Conservation (phyloP, 2,888 invertebrate species). For the Halictus quadricinctus region DNA sequence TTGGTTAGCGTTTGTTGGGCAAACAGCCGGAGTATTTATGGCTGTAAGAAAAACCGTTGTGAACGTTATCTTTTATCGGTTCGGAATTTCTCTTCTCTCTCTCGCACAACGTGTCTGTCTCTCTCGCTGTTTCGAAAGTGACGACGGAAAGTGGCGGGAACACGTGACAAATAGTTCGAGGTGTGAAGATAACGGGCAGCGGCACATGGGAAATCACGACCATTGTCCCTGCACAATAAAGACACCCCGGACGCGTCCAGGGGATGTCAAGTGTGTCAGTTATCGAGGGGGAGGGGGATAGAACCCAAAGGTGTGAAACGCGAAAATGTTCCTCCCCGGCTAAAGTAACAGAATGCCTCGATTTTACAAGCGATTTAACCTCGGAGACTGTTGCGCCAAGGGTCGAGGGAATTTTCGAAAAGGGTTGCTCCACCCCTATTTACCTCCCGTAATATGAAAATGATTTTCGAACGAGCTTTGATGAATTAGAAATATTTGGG, state of each 20-base stretch:
- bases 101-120: neutral
- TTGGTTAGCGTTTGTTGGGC: neutral
- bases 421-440: no score
- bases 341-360: slow-evolving; percentile 10
- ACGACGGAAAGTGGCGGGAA: neutral
- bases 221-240: slow-evolving; percentile 46
- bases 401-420: neutral
- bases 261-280: slow-evolving; percentile 37
- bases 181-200: slow-evolving; percentile 17
- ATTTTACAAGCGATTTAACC: slow-evolving; percentile 28
- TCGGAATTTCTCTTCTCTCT: neutral
- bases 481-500: neutral
- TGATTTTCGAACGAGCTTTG: neutral
- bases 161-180: neutral
- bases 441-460: neutral
- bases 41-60: neutral
- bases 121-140: neutral
- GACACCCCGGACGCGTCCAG: slow-evolving; percentile 26
- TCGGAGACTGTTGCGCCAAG: neutral
- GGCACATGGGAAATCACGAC: slow-evolving; percentile 58
- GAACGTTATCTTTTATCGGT: neutral
- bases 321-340: slow-evolving; percentile 4
- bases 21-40: neutral
- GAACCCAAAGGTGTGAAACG: neutral
- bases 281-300: slow-evolving; percentile 11